Percentiles rank a stretch among this genome's conserved stretches.
Conservation (phyloP, 2,888 invertebrate species). For the Dendrolimus houi region DNA sequence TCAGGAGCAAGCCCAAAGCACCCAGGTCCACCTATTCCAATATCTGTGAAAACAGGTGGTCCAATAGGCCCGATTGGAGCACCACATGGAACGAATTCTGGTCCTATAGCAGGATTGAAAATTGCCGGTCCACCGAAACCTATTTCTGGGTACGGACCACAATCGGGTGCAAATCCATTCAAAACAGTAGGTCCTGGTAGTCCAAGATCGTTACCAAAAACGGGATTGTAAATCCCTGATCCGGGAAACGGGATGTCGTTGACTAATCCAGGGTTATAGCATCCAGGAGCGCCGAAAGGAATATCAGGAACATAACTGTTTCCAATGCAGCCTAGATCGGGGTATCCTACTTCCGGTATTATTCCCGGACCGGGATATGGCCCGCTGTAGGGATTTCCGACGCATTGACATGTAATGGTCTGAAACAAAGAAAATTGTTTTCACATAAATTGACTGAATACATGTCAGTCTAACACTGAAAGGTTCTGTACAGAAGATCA, state of each 20-base stretch:
- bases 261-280: background rate
- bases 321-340: background rate
- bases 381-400: background rate
- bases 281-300: background rate
- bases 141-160: background rate
- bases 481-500: too few relatives aligned
- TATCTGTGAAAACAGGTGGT: background rate
- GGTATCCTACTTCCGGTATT: background rate
- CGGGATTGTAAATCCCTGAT: background rate
- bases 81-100: background rate
- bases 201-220: background rate
- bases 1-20: background rate
- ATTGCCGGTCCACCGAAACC: background rate
- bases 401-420: background rate
- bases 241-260: background rate
- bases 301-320: background rate
- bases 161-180: background rate
- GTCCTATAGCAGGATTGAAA: background rate
- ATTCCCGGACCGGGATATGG: background rate
- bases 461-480: background rate
- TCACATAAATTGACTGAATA: background rate
- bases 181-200: background rate
- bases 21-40: background rate
- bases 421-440: background rate
- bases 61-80: background rate